These are phyloP conservation scores for Melanogrammus aeglefinus DNA, from an alignment of 2,797 vertebrate genomes.

Conservation along the genomic window DNA sequence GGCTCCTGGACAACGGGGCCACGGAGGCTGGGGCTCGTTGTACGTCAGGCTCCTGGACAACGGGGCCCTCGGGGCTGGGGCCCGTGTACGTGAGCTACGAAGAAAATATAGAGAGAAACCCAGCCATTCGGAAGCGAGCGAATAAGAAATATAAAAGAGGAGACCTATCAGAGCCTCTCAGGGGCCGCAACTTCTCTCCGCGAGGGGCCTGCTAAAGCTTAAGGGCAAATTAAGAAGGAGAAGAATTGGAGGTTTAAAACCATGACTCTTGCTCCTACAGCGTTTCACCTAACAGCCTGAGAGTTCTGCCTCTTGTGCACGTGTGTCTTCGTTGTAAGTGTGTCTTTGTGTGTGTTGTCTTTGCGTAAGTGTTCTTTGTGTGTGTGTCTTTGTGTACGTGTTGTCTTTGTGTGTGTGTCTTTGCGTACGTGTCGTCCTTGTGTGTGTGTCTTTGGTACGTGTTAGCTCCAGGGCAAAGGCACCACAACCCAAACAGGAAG, in stretches of 20 bases:
- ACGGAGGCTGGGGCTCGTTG: no score
- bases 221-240: not conserved
- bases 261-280: not conserved
- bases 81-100: no score
- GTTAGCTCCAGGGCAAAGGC: not conserved
- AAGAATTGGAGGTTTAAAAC: slow-evolving; percentile 5
- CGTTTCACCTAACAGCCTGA: not conserved
- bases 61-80: no score
- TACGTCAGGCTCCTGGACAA: no score
- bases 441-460: no score
- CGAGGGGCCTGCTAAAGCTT: not conserved
- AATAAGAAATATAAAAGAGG: not conserved
- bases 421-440: no score
- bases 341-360: not conserved
- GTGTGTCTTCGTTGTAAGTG: no score
- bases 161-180: not conserved
- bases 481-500: not conserved
- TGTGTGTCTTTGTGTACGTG: not conserved
- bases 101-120: no score
- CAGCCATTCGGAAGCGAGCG: not conserved
- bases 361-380: no score
- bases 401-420: not conserved
- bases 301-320: not conserved
- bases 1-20: no score
- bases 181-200: not conserved